Conservation (phyloP, 2,797 vertebrate genomes). For the Schizopygopsis malacanthus region DNA sequence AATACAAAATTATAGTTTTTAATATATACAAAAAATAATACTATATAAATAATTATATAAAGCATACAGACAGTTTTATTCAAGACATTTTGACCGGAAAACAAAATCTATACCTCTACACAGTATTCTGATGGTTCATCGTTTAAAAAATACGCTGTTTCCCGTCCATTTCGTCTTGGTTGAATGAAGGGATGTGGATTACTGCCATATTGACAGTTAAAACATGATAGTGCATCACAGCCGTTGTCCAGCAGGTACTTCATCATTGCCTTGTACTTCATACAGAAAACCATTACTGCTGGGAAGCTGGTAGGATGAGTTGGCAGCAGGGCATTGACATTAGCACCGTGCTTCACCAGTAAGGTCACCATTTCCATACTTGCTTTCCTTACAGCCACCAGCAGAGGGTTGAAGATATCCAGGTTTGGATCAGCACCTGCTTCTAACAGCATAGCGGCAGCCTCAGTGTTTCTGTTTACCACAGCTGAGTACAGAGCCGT, state of each 20-base stretch:
- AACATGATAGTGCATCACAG: conserved; percentile 83
- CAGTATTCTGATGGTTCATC: conserved; percentile 60
- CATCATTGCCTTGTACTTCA: conserved; percentile 82
- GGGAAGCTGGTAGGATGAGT: conserved; percentile 87
- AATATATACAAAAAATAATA: no score
- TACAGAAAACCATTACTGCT: conserved; percentile 84
- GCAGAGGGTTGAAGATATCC: conserved; percentile 86
- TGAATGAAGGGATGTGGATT: conserved; percentile 78
- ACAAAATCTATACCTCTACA: conserved; percentile 76
- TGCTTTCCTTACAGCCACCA: conserved; percentile 85
- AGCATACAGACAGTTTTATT: neutral
- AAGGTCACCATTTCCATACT: conserved; percentile 82
- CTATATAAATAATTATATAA: neutral
- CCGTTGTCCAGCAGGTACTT: conserved; percentile 89
- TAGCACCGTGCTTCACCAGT: conserved; percentile 83
- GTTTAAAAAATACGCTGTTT: conserved; percentile 60
- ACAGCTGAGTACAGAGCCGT: conserved; percentile 86
- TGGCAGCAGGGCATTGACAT: conserved; percentile 83
- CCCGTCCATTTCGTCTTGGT: conserved; percentile 41
- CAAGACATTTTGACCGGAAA: neutral
- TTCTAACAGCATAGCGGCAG: conserved; percentile 81
- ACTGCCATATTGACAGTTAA: conserved; percentile 82
- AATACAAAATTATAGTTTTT: neutral
- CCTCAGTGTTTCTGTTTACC: conserved; percentile 83
- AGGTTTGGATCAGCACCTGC: conserved; percentile 87